These are phyloP conservation scores for Oppia nitens DNA, from an alignment of 1,140 invertebrate genomes.

Conservation along the genomic window DNA sequence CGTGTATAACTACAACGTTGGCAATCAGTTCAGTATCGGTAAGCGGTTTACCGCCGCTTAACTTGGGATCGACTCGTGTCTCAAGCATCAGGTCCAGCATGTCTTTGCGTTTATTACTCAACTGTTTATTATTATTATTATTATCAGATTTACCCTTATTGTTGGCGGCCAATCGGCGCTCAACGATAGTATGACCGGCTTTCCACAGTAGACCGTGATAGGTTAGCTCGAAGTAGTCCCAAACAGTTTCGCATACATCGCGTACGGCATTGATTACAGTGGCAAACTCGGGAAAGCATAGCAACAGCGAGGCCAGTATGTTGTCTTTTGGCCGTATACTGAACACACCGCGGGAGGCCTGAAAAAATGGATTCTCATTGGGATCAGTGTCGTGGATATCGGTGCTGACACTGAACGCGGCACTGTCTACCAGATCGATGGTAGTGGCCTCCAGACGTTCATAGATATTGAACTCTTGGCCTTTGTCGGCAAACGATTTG, in stretches of 20 bases:
- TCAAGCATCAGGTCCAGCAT: conserved; percentile 11
- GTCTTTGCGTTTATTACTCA: too few relatives aligned
- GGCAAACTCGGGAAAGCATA: conserved; percentile 10
- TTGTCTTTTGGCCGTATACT: background rate
- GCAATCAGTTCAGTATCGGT: conserved; percentile 25
- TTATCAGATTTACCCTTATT: too few relatives aligned
- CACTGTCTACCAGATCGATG: conserved; percentile 33
- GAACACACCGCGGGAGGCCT: conserved; percentile 13
- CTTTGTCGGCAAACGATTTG: conserved; percentile 9
- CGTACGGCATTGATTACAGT: conserved; percentile 5
- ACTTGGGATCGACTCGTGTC: background rate
- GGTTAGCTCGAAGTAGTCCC: background rate
- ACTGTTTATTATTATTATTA: background rate
- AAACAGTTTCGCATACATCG: background rate
- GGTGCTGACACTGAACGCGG: conserved; percentile 30
- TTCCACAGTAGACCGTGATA: background rate
- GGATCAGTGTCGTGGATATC: conserved; percentile 9
- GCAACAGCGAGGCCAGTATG: background rate
- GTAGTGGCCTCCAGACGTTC: conserved; percentile 33
- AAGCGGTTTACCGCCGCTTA: conserved; percentile 1
- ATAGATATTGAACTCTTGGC: conserved; percentile 24
- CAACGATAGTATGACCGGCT: background rate
- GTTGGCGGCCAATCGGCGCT: background rate
- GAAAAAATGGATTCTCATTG: conserved; percentile 13
- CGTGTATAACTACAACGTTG: conserved; percentile 29